phyloP scores from a whole-genome alignment of 1,140 invertebrate species.

The Drosophila athabasca region DNA sequence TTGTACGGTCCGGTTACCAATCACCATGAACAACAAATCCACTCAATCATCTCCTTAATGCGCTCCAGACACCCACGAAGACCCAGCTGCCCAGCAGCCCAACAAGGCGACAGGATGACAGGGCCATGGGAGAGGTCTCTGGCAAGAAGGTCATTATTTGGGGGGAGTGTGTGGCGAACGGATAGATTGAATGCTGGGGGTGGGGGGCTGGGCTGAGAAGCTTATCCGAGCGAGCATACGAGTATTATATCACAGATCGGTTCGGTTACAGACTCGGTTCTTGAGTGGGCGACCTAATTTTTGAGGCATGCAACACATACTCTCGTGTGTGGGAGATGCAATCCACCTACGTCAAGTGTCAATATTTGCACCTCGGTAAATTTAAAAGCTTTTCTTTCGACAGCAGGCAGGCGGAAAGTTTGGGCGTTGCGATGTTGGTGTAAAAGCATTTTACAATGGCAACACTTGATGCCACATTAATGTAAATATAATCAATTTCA shows the following conservation, averaged over 20 bases:
- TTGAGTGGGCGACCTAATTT: conserved; percentile 20
- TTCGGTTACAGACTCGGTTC: not conserved
- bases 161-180: conserved; percentile 8
- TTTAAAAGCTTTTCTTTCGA: conserved; percentile 66
- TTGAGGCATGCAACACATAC: conserved; percentile 1
- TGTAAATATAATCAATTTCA: conserved; percentile 82
- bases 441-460: conserved; percentile 65
- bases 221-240: conserved; percentile 7
- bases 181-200: conserved; percentile 14
- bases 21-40: conserved; percentile 70
- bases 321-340: conserved; percentile 37
- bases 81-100: not conserved
- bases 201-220: not conserved
- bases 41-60: conserved; percentile 79
- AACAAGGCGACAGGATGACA: too few species aligned
- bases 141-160: conserved; percentile 42
- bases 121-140: not conserved
- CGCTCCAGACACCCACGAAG: conserved; percentile 31
- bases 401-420: conserved; percentile 27
- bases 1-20: conserved; percentile 53
- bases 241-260: conserved; percentile 5
- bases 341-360: conserved; percentile 60
- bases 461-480: conserved; percentile 79
- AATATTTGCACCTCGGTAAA: conserved; percentile 76
- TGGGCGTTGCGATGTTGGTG: conserved; percentile 5